phyloP scores from a whole-genome alignment of 2,797 vertebrate species.

The Propithecus perrieri region DNA sequence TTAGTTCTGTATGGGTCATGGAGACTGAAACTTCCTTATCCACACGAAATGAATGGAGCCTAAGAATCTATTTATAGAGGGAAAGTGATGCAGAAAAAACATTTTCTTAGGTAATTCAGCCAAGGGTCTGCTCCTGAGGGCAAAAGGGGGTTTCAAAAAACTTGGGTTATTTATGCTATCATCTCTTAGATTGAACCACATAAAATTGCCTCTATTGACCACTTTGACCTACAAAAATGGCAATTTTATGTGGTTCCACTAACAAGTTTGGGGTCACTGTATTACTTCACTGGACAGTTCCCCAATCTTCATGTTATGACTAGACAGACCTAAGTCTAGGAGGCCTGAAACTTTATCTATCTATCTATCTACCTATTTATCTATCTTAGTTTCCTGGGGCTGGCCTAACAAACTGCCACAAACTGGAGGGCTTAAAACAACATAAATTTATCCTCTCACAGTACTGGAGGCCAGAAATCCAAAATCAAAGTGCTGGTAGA shows the following conservation, averaged over 20 bases:
- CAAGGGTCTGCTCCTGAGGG: background rate
- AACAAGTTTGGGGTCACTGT: background rate
- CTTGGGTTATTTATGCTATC: constrained; percentile 2
- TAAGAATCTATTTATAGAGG: constrained; percentile 9
- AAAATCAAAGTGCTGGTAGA: background rate
- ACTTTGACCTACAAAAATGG: constrained; percentile 9
- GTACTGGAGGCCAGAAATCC: background rate
- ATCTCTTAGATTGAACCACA: background rate
- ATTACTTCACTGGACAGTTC: background rate
- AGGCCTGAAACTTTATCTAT: background rate
- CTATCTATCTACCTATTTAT: background rate
- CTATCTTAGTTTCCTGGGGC: background rate
- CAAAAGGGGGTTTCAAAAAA: background rate
- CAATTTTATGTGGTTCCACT: background rate
- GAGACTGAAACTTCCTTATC: background rate
- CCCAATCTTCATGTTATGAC: background rate
- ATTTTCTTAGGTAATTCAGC: constrained; percentile 3
- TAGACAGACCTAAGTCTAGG: background rate
- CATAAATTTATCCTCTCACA: background rate
- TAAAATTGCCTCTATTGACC: background rate
- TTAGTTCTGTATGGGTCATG: background rate
- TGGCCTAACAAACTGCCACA: background rate
- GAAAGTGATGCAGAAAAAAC: background rate
- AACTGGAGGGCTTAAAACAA: background rate
- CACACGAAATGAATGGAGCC: constrained; percentile 25